phyloP scores from a whole-genome alignment of 2,888 invertebrate species.

The Gonocerus acuteangulatus region DNA sequence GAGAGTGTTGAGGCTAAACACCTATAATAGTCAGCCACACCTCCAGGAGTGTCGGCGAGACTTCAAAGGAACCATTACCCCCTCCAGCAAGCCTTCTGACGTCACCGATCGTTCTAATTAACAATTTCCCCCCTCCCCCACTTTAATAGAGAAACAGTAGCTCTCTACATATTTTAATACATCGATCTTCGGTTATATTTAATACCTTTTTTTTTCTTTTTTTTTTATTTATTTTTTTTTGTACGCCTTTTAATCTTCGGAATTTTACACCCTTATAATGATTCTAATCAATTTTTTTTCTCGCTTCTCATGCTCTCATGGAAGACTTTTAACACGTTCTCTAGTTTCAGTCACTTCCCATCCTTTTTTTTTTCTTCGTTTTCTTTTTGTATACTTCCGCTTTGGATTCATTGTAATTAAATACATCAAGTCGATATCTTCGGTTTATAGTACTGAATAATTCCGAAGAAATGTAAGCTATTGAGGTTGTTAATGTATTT shows the following conservation, averaged over 20 bases:
- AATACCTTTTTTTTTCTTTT: neutral
- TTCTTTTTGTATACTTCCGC: no score
- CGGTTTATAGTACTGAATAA: no score
- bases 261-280: slow-evolving; percentile 18
- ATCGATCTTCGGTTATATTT: neutral
- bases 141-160: slow-evolving; percentile 21
- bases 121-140: slow-evolving; percentile 4
- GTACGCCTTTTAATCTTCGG: neutral
- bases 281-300: slow-evolving; percentile 8
- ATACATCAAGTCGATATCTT: no score
- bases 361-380: no score
- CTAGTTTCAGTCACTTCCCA: neutral
- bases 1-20: neutral
- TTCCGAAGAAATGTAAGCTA: no score
- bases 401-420: no score
- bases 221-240: neutral
- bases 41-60: neutral
- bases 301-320: neutral
- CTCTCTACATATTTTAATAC: slow-evolving; percentile 23
- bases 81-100: neutral
- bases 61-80: slow-evolving; percentile 16
- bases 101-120: neutral
- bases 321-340: neutral
- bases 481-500: no score
- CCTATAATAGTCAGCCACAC: neutral